phyloP scores from a whole-genome alignment of 2,888 invertebrate species.

The Podabrus alpinus region DNA sequence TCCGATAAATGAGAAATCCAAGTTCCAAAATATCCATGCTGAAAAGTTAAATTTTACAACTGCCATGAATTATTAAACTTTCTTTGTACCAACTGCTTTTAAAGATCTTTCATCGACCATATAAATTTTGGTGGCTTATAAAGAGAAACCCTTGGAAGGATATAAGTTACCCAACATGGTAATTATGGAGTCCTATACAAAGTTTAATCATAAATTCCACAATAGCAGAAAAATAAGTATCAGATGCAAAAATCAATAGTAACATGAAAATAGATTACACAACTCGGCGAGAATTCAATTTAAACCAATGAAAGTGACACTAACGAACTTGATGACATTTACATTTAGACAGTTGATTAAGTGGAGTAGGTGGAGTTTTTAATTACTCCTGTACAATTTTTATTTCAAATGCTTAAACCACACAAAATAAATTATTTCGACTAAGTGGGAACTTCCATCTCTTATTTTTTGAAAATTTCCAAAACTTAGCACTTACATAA shows the following conservation, averaged over 20 bases:
- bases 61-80: too few species aligned
- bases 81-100: not conserved
- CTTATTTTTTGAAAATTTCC: not conserved
- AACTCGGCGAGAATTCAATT: not conserved
- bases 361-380: not conserved
- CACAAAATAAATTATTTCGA: not conserved
- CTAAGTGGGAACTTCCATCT: not conserved
- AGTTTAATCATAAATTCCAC: not conserved
- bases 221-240: not conserved
- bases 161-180: not conserved
- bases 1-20: too few species aligned
- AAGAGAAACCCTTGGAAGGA: not conserved
- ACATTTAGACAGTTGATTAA: not conserved
- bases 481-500: not conserved
- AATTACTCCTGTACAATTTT: not conserved
- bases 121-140: not conserved
- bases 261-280: not conserved
- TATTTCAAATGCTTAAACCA: not conserved
- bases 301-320: not conserved
- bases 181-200: not conserved
- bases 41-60: too few species aligned
- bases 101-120: not conserved
- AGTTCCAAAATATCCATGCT: too few species aligned
- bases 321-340: not conserved
- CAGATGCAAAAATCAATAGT: not conserved